Evolutionary conservation across 2,888 invertebrate species (phyloP).

Genomic region (Corythucha ciliata): DNA sequence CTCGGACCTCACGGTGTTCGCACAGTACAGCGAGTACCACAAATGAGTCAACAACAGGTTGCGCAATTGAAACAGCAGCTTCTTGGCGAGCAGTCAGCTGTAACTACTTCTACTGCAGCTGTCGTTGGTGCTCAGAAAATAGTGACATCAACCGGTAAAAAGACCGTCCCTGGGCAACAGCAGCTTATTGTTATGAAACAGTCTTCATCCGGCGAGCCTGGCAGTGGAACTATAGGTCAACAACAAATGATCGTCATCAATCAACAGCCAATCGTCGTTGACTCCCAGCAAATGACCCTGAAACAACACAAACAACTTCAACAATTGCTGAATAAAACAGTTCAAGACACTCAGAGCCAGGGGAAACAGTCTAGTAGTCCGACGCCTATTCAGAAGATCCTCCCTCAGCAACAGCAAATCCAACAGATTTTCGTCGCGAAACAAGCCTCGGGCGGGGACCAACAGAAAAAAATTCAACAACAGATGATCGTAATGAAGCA

Average conservation of each 20-base stretch:
- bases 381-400: not conserved
- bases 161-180: conserved; percentile 19
- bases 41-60: conserved; percentile 29
- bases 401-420: conserved; percentile 28
- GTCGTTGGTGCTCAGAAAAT: too few relatives aligned
- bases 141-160: conserved; percentile 18
- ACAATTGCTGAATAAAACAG: conserved; percentile 31
- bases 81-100: conserved; percentile 13
- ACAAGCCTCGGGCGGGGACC: conserved; percentile 24
- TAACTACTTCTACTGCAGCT: too few relatives aligned
- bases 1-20: conserved; percentile 2
- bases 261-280: conserved; percentile 33
- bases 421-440: conserved; percentile 20
- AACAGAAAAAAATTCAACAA: conserved; percentile 31
- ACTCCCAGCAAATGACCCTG: conserved; percentile 29
- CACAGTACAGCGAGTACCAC: conserved; percentile 24
- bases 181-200: conserved; percentile 34
- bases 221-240: conserved; percentile 23
- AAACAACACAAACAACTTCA: conserved; percentile 35
- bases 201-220: conserved; percentile 23
- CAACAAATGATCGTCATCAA: conserved; percentile 34
- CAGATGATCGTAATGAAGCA: conserved; percentile 34
- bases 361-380: not conserved
- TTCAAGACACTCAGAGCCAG: too few relatives aligned
- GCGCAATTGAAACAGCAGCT: conserved; percentile 31